Evolutionary conservation across 2,888 invertebrate genomes (phyloP), one percentile per base, ranked within the genome.

Genomic region (Dysmachus trigonus): DNA sequence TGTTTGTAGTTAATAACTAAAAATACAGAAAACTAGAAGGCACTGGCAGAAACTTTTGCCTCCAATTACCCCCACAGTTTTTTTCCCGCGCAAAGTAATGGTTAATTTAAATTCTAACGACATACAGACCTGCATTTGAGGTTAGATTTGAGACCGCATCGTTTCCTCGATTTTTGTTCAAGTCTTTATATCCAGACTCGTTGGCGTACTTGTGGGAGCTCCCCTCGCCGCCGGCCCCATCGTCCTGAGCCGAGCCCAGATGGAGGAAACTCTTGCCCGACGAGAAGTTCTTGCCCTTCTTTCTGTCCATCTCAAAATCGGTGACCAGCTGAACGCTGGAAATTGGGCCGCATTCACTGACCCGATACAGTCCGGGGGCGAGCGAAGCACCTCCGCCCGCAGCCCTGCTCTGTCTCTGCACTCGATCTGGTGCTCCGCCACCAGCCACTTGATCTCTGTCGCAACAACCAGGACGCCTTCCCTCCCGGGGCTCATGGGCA

Each of bases 121-220:
- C 53, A 31, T 22, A 81, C 79, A 47, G 31, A 71, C 77, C 85
- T 76, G 62, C n/a, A 33, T 85, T 85, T 85, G 85, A 85, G 77
- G 85, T 85, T 85, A 85, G 33, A 77, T 53, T 85, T 33, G 38
- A 35, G 27, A 83, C 72, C 83, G 41, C 31, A 83, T 83, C 62
- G 33, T 82, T 83, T 83, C 71, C 83, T 38, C 72, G 83, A 72
- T 71, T 83, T 41, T 62, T 83, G 83, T 72, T 83, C 83, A 83
- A 83, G 72, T 83, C 83, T 83, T 83, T 83, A 72, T 72, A 83
- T 71, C 72, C 72, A n/a, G 33, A 53, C 3, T 72, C 83, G 35
- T 38, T 18, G 1, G 35, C 8, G 30, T 22, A 41, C 10, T 83
- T 72, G 7, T 41, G 83, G 7, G 83, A 83, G 4, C 30, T 41